Evolutionary conservation across 2,797 vertebrate species (phyloP).

Genomic region (Halcyon smyrnensis): DNA sequence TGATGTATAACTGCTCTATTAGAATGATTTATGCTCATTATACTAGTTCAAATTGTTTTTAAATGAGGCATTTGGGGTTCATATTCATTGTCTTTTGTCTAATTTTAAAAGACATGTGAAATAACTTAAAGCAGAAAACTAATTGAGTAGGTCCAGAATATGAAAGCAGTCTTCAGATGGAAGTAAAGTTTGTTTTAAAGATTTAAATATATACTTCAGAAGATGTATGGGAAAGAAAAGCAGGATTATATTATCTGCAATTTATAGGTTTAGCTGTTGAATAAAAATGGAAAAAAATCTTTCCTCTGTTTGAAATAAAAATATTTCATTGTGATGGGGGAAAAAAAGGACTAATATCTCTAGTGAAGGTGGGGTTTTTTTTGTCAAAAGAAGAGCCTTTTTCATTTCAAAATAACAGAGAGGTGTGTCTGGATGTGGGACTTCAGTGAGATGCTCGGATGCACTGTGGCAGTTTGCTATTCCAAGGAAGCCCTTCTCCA

Average conservation of each 20-base stretch:
- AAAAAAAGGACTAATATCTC: not conserved
- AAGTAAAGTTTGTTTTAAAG: not conserved
- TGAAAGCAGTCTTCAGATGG: not conserved
- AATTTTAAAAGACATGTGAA: conserved; percentile 63
- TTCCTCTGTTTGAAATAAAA: not conserved
- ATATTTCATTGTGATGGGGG: not conserved
- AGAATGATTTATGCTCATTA: conserved; percentile 71
- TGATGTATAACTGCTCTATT: conserved; percentile 67
- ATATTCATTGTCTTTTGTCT: conserved; percentile 29
- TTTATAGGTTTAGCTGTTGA: not conserved
- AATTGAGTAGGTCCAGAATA: conserved; percentile 10
- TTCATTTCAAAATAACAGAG: not conserved
- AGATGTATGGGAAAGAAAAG: not conserved
- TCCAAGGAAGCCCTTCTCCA: not conserved
- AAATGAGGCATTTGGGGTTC: conserved; percentile 51
- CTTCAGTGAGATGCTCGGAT: not conserved
- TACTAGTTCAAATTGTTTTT: conserved; percentile 60
- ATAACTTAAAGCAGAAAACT: conserved; percentile 45
- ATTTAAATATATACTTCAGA: not conserved
- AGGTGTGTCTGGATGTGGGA: not conserved
- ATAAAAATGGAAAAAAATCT: not conserved
- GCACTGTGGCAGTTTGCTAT: not conserved
- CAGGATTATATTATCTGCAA: not conserved
- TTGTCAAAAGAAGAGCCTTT: not conserved
- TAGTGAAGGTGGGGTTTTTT: not conserved